Percentiles rank a stretch among this genome's conserved stretches.
Evolutionary conservation across 2,113 vertebrate genomes (phyloP).

Genomic region (Lathamus discolor): DNA sequence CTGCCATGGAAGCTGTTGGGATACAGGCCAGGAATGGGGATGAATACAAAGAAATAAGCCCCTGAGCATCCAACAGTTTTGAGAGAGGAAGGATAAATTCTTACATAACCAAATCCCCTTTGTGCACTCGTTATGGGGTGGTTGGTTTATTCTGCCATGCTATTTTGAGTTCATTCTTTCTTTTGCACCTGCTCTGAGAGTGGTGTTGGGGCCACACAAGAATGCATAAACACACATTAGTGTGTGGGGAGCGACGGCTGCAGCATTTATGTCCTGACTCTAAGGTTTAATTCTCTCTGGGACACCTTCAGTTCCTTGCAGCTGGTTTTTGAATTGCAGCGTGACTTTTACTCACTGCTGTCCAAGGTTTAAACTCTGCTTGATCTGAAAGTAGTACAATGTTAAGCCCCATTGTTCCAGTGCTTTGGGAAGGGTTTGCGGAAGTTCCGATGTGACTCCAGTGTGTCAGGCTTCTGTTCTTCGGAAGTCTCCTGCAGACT

Average conservation of each 20-base stretch:
- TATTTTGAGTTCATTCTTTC: neutral
- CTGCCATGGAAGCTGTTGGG: neutral
- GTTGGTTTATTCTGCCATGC: neutral
- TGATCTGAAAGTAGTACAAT: neutral
- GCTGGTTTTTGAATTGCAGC: neutral
- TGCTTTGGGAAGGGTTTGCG: neutral
- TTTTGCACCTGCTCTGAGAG: neutral
- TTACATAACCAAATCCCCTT: neutral
- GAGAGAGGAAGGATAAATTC: constrained; percentile 10
- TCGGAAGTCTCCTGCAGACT: neutral
- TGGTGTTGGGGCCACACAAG: neutral
- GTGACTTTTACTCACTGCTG: neutral
- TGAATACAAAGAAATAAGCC: neutral
- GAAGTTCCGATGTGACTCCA: neutral
- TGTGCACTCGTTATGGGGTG: neutral
- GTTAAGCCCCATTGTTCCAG: neutral
- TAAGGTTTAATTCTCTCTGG: neutral
- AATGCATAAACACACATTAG: rapidly evolving
- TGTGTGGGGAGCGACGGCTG: neutral
- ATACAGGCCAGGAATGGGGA: neutral
- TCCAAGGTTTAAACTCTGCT: neutral
- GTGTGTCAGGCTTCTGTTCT: neutral
- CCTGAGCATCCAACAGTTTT: neutral
- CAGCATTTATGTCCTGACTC: neutral
- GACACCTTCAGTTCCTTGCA: neutral